phyloP scores from a whole-genome alignment of 2,888 invertebrate species.

The Pardosa pseudoannulata region DNA sequence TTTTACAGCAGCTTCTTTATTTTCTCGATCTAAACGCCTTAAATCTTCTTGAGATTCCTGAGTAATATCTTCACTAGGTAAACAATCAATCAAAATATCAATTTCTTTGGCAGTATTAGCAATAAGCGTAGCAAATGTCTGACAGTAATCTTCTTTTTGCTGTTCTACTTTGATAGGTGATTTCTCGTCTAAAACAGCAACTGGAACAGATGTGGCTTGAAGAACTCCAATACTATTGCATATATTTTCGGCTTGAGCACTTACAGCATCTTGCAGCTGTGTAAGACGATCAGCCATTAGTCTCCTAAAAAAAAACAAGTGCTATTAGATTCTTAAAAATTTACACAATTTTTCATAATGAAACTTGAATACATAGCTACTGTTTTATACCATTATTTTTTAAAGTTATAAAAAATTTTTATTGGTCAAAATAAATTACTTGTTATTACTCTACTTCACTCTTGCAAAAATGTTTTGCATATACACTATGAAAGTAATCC shows the following conservation, averaged over 20 bases:
- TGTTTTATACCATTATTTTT: no score
- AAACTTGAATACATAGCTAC: no score
- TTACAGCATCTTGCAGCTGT: slow-evolving; percentile 96
- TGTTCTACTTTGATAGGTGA: slow-evolving; percentile 85
- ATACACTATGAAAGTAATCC: no score
- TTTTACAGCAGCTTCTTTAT: slow-evolving; percentile 92
- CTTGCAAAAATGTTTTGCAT: no score
- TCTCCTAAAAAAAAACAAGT: no score
- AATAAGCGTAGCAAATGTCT: slow-evolving; percentile 94
- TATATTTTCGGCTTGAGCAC: slow-evolving; percentile 98
- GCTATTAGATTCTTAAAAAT: no score
- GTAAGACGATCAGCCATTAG: slow-evolving; percentile 94
- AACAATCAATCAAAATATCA: slow-evolving; percentile 94
- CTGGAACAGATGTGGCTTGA: slow-evolving; percentile 95
- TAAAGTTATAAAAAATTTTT: no score
- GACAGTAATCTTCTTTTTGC: slow-evolving; percentile 87
- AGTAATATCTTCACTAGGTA: slow-evolving; percentile 96
- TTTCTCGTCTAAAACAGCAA: slow-evolving; percentile 87
- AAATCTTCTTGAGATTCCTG: slow-evolving; percentile 86
- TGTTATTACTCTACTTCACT: no score
- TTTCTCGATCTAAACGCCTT: slow-evolving; percentile 86
- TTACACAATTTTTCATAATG: no score
- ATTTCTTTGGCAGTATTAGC: slow-evolving; percentile 98
- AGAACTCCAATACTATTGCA: slow-evolving; percentile 98
- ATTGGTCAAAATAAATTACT: no score